These are phyloP conservation scores for Rhabdornis inornatus DNA, from an alignment of 2,113 vertebrate genomes.

Conservation along the genomic window DNA sequence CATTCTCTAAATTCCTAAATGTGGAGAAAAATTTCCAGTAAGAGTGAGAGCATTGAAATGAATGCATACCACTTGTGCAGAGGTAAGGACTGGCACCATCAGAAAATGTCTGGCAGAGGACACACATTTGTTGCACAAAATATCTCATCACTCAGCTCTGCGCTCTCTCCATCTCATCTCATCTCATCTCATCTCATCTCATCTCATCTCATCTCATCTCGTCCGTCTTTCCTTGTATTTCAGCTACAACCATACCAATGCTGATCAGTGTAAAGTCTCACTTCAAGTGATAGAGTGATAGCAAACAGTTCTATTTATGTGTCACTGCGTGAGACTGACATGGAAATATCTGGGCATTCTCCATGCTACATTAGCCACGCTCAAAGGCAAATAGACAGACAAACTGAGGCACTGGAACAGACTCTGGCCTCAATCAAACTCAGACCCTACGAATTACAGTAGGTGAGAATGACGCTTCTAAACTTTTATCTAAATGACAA, in stretches of 20 bases:
- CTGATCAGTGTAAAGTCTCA: background rate
- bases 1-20: background rate
- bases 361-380: background rate
- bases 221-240: background rate
- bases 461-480: background rate
- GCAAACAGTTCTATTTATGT: background rate
- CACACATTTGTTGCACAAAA: background rate
- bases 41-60: background rate
- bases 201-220: background rate
- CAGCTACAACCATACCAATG: background rate
- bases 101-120: background rate
- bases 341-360: background rate
- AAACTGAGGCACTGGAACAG: background rate
- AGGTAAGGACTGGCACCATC: background rate
- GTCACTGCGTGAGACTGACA: fast-evolving
- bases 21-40: background rate
- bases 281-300: background rate
- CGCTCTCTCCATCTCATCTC: background rate
- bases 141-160: background rate
- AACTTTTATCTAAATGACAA: background rate
- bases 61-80: background rate
- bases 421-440: background rate
- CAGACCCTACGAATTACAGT: background rate
- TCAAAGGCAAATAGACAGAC: background rate
- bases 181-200: background rate